Conservation (phyloP, 1,140 invertebrate species). For the Papilio glaucus region DNA sequence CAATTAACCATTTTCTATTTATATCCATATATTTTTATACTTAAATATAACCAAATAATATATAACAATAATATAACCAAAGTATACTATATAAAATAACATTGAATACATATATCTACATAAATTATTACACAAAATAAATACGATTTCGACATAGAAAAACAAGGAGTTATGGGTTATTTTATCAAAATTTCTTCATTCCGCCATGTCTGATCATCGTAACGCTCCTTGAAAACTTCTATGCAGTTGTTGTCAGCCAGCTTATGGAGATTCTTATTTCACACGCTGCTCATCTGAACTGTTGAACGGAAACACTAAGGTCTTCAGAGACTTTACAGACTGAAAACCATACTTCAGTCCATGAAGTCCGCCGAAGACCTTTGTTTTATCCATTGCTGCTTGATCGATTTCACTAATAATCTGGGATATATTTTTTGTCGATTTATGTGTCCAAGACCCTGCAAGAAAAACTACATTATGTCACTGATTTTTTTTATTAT, state of each 20-base stretch:
- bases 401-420: not conserved
- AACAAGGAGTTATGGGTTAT: not conserved
- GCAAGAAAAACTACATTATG: not conserved
- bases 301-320: not conserved
- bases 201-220: not conserved
- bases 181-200: not conserved
- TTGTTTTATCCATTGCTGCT: not conserved
- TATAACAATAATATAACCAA: too few relatives aligned
- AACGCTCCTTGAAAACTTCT: not conserved
- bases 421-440: not conserved
- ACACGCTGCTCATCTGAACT: not conserved
- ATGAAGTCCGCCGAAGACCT: not conserved
- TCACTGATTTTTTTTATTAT: too few relatives aligned
- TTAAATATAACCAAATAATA: too few relatives aligned
- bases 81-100: too few relatives aligned
- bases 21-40: not conserved
- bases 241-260: not conserved
- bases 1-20: conserved; percentile 4
- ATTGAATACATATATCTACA: not conserved
- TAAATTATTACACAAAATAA: not conserved
- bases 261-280: not conserved
- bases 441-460: too few relatives aligned
- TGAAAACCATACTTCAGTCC: not conserved
- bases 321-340: not conserved
- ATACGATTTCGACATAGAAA: too few relatives aligned